Evolutionary conservation across 1,140 invertebrate species (phyloP), one percentile per base, ranked within the genome.

Genomic region (Andrena cerasifolii): DNA sequence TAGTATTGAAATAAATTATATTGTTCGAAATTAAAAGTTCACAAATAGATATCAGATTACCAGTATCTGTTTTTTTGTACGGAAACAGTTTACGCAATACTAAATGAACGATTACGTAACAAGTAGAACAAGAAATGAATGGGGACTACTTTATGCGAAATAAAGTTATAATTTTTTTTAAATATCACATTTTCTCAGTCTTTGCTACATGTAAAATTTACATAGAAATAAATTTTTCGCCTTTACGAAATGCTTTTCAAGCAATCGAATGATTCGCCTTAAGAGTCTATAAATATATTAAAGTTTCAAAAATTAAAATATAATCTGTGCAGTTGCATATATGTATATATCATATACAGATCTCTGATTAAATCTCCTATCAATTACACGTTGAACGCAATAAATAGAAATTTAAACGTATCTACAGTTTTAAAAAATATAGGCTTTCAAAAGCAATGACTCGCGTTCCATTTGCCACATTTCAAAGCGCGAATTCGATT

Each of bases 141-240:
- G 54, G 18, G 26, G 53, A 56, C 54, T 74, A 74, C 26, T 76
- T 70, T 31, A 59, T 40, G 10, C 4, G 24, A 28, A 53, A 74
- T 74, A 74, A 77, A 28, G n/a, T 59, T 70, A 70, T 33, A 59
- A 31, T 61, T 47, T 77, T 47, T 43, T 61, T 70, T 61, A 70
- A 53, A 82, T 83, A 82, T 83, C 82, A 83, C 82, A 83, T 78
- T 72, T 53, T 49, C 45, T 82, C 82, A 83, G 81, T 82, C 81
- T 83, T 83, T 51, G 16, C 68, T 82, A 68, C 45, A 18, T 70
- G 12, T 59, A 10, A 40, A 21, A 59, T 68, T 36, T 14, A 36
- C 12, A 28, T n/a, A 59, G 40, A 5, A 56, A 56, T 54, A 75
- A 66, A 66, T 8, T 66, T 43, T 43, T 1, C 36, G 36, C 24